These are phyloP conservation scores for Palythoa caribaeorum DNA, from an alignment of 92 coral and sea anemone genomes.

Conservation along the genomic window DNA sequence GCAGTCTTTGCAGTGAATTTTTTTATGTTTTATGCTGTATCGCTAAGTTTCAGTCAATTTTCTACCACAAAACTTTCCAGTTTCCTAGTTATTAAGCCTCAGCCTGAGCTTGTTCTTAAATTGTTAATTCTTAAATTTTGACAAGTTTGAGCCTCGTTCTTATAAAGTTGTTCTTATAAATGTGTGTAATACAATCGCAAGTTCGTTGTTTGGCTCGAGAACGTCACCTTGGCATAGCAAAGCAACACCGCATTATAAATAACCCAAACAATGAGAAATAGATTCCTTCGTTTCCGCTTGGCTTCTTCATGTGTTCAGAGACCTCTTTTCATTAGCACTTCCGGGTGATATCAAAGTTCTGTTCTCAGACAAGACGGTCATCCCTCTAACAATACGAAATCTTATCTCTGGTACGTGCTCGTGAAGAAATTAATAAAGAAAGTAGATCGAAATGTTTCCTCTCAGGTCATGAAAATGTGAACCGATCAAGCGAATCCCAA, in stretches of 20 bases:
- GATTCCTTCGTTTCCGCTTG: constrained; percentile 44
- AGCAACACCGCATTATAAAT: not conserved
- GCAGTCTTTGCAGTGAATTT: too few species aligned
- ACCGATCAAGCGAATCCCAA: constrained; percentile 41
- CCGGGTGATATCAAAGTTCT: constrained; percentile 19
- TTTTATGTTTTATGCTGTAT: too few species aligned
- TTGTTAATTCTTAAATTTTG: too few species aligned
- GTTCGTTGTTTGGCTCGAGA: not conserved
- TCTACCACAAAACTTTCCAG: too few species aligned
- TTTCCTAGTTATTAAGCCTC: too few species aligned
- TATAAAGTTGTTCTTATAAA: too few species aligned
- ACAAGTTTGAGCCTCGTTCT: too few species aligned
- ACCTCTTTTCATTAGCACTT: constrained; percentile 23
- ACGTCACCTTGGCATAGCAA: constrained; percentile 40
- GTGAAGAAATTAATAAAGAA: not conserved
- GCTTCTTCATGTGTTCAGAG: constrained; percentile 20
- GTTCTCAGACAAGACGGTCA: constrained; percentile 16
- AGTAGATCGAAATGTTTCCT: not conserved
- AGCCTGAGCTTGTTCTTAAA: too few species aligned
- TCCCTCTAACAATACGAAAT: not conserved
- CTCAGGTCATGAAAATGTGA: not conserved
- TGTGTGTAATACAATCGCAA: not conserved
- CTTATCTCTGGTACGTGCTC: constrained; percentile 12
- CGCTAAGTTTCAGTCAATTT: too few species aligned
- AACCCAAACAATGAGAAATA: constrained; percentile 39